Conservation (phyloP, 2,113 vertebrate species). For the Sinocyclocheilus maitianheensis region DNA sequence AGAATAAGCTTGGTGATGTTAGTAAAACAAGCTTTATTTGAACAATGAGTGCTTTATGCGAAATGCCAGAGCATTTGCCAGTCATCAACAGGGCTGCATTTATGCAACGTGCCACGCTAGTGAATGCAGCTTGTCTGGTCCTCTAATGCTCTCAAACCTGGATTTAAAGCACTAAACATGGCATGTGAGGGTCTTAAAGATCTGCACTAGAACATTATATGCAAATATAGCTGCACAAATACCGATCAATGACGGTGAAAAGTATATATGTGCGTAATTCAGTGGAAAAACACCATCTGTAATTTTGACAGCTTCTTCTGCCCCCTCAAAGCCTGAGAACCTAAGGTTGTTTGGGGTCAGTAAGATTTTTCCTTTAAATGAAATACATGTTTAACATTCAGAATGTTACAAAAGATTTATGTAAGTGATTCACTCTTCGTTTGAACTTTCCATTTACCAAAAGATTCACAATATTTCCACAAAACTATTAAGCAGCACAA, state of each 20-base stretch:
- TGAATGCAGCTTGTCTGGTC: constrained; percentile 9
- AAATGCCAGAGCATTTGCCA: constrained; percentile 15
- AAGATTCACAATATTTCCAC: no score
- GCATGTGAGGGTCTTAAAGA: constrained; percentile 2
- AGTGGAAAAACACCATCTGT: not conserved
- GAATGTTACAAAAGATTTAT: not conserved
- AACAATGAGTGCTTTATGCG: constrained; percentile 35
- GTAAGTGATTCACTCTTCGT: no score
- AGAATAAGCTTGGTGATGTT: constrained; percentile 23
- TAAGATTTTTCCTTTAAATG: not conserved
- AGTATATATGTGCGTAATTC: not conserved
- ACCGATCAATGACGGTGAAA: not conserved
- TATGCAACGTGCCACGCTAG: constrained; percentile 15
- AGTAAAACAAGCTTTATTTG: constrained; percentile 40
- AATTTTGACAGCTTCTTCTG: not conserved
- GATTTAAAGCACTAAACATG: constrained; percentile 9
- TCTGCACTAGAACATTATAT: not conserved
- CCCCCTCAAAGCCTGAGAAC: not conserved
- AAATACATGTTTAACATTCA: not conserved
- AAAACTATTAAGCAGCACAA: not conserved
- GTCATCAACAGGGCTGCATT: constrained; percentile 38
- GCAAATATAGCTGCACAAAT: not conserved
- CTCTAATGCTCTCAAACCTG: constrained; percentile 30
- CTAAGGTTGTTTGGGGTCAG: not conserved
- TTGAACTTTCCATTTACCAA: no score